Evolutionary conservation across 2,888 invertebrate genomes (phyloP).

Genomic region (Fragum fragum): DNA sequence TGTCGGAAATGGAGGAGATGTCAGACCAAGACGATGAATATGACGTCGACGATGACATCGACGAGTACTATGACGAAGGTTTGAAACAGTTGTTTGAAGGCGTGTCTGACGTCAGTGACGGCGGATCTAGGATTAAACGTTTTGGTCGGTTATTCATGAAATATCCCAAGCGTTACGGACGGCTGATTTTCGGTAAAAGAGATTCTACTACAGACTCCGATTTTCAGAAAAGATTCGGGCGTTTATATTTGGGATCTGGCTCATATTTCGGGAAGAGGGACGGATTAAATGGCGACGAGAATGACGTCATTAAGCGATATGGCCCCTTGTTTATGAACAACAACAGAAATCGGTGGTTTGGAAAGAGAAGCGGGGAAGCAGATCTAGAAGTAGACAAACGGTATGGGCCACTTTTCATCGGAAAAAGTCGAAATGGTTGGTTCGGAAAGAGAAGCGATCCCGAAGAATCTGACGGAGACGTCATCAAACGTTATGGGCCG

Average conservation of each 20-base stretch:
- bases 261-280: conserved; percentile 39
- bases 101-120: not conserved
- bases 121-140: conserved; percentile 27
- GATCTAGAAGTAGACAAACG: conserved; percentile 5
- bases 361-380: conserved; percentile 31
- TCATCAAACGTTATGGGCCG: conserved; percentile 43
- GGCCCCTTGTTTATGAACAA: conserved; percentile 40
- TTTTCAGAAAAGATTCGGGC: conserved; percentile 37
- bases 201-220: not conserved
- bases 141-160: conserved; percentile 46
- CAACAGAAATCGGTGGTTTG: conserved; percentile 1
- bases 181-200: conserved; percentile 45
- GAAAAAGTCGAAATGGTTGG: conserved; percentile 35
- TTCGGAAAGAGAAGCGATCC: conserved; percentile 28
- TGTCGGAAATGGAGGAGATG: conserved; percentile 41
- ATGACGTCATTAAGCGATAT: conserved; percentile 38
- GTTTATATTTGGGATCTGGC: conserved; percentile 39
- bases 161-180: conserved; percentile 41
- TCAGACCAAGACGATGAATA: conserved; percentile 25
- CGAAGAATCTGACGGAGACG: not conserved
- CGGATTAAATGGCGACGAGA: not conserved
- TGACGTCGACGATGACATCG: not conserved
- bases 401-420: conserved; percentile 21
- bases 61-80: not conserved
- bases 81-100: not conserved